Percentiles rank a stretch among this genome's conserved stretches.
These are phyloP conservation scores for Argyra leucocephala DNA, from an alignment of 2,888 invertebrate species.

Conservation along the genomic window DNA sequence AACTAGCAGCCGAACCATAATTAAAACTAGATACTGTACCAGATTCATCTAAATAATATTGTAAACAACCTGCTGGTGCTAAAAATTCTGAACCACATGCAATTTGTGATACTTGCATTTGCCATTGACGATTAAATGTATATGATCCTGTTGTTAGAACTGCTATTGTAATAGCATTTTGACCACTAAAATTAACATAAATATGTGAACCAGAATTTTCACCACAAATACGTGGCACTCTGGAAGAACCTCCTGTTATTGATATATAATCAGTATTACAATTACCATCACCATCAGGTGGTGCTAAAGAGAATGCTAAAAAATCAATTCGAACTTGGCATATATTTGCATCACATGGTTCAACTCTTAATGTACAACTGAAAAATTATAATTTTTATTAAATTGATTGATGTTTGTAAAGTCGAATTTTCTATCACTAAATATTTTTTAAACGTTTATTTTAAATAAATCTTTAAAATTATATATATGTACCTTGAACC, in stretches of 20 bases:
- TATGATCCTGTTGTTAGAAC: conserved; percentile 54
- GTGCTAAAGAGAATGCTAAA: conserved; percentile 58
- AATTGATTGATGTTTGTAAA: conserved; percentile 2
- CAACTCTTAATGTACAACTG: conserved; percentile 61
- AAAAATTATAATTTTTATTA: too few species aligned
- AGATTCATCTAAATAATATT: conserved; percentile 55
- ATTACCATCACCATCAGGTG: conserved; percentile 61
- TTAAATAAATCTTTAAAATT: not conserved
- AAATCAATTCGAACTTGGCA: conserved; percentile 68
- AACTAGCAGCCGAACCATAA: conserved; percentile 56
- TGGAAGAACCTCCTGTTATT: conserved; percentile 58
- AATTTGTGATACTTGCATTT: conserved; percentile 62
- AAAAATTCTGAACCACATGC: conserved; percentile 58
- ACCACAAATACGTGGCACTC: conserved; percentile 65
- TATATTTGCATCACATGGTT: conserved; percentile 51
- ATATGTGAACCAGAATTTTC: conserved; percentile 72
- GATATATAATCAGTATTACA: conserved; percentile 63
- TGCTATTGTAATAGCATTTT: conserved; percentile 56
- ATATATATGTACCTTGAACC: conserved; percentile 42
- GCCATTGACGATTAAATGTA: conserved; percentile 61
- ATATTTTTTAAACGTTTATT: too few species aligned
- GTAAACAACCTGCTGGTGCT: conserved; percentile 71
- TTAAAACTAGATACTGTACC: conserved; percentile 68
- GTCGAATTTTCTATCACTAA: too few species aligned
- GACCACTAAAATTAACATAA: conserved; percentile 63